Evolutionary conservation across 2,113 vertebrate genomes (phyloP).

Genomic region (Campylomormyrus numenius): DNA sequence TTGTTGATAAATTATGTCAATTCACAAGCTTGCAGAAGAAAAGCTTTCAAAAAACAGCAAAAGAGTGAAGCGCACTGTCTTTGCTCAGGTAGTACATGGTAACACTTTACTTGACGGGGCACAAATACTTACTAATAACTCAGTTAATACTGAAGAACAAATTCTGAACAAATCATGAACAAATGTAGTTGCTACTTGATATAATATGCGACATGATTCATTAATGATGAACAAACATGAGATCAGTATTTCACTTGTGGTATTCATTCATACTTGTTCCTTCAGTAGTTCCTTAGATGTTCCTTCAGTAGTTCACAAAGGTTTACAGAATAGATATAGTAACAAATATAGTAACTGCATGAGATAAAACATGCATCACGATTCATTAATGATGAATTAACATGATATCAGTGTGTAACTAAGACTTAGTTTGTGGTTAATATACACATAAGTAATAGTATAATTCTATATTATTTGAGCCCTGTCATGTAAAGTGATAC

Average conservation of each 20-base stretch:
- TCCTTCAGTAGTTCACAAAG: background rate
- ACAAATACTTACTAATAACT: background rate
- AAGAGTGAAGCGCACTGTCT: background rate
- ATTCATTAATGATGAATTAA: background rate
- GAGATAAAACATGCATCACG: background rate
- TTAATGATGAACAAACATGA: background rate
- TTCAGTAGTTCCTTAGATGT: background rate
- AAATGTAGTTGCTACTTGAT: background rate
- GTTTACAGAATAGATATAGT: background rate
- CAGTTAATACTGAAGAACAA: background rate
- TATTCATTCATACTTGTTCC: background rate
- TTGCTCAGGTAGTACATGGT: background rate
- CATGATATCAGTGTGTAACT: background rate
- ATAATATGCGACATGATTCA: background rate
- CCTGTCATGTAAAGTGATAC: background rate
- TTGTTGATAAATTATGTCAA: no score
- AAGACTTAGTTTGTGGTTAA: background rate
- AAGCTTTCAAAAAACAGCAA: background rate
- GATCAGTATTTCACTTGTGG: background rate
- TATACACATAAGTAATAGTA: background rate
- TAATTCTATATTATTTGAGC: background rate
- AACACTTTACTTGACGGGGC: background rate
- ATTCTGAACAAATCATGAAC: background rate
- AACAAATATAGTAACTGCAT: background rate
- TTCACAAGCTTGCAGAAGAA: background rate